These are phyloP conservation scores for Brachystomella parvula DNA, from an alignment of 1,140 invertebrate genomes.

Conservation along the genomic window DNA sequence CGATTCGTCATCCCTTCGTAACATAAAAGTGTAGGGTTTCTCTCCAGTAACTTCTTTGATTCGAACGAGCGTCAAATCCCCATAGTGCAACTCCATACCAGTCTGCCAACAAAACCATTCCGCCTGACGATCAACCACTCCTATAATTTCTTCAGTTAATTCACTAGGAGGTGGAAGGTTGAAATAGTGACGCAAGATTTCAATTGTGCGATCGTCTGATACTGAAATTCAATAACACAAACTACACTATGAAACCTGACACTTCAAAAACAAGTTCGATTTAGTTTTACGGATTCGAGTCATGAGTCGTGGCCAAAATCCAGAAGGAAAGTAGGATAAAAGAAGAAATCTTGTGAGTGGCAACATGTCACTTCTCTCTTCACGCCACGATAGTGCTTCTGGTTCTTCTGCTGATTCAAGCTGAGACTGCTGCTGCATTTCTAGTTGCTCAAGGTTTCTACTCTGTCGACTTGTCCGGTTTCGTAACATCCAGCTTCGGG, in stretches of 20 bases:
- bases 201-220: slow-evolving; percentile 77
- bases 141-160: slow-evolving; percentile 40
- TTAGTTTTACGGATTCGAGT: slow-evolving; percentile 58
- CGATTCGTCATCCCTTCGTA: slow-evolving; percentile 34
- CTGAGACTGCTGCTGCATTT: not conserved
- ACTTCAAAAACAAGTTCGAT: too few species aligned
- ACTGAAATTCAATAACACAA: slow-evolving; percentile 43
- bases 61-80: slow-evolving; percentile 68
- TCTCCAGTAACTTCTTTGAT: slow-evolving; percentile 62
- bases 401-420: not conserved
- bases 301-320: slow-evolving; percentile 93
- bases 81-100: slow-evolving; percentile 76
- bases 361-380: slow-evolving; percentile 21
- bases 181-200: slow-evolving; percentile 66
- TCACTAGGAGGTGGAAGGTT: slow-evolving; percentile 40
- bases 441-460: not conserved
- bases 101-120: slow-evolving; percentile 95
- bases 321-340: slow-evolving; percentile 94
- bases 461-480: not conserved
- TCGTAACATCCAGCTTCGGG: slow-evolving; percentile 54
- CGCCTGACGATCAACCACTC: slow-evolving; percentile 59
- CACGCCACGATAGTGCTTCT: not conserved
- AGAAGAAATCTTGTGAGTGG: slow-evolving; percentile 56
- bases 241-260: not conserved
- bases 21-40: slow-evolving; percentile 35